Conservation (phyloP, 2,888 invertebrate genomes). For the Leuctra nigra region DNA sequence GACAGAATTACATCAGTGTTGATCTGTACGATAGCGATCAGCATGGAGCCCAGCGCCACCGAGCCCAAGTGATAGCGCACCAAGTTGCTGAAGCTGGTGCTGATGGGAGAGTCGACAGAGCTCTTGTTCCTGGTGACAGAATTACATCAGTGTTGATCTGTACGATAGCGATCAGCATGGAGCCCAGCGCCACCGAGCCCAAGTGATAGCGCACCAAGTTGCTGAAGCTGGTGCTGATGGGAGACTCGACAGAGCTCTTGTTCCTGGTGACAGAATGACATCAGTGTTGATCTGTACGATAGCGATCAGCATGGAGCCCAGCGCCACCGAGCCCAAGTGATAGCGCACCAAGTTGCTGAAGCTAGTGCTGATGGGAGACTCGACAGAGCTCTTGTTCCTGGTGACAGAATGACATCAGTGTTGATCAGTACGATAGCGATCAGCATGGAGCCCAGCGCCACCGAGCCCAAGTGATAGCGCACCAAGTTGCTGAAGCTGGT, state of each 20-base stretch:
- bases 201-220: constrained; percentile 59
- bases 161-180: constrained; percentile 63
- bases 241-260: constrained; percentile 41
- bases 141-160: too few species aligned
- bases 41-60: constrained; percentile 65
- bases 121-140: constrained; percentile 45
- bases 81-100: constrained; percentile 44
- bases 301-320: constrained; percentile 68
- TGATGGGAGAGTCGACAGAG: constrained; percentile 42
- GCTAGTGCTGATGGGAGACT: constrained; percentile 44
- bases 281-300: constrained; percentile 63
- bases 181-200: constrained; percentile 71
- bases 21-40: constrained; percentile 65
- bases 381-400: constrained; percentile 44
- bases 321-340: constrained; percentile 70
- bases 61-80: constrained; percentile 67
- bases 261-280: too few species aligned
- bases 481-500: constrained; percentile 45
- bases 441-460: constrained; percentile 68
- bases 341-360: constrained; percentile 49
- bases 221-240: constrained; percentile 43
- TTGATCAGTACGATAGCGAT: constrained; percentile 65
- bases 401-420: too few species aligned
- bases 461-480: constrained; percentile 66
- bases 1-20: too few species aligned